A percentile compares a stretch with the other conserved stretches of the same genome.
phyloP scores from a whole-genome alignment of 2,797 vertebrate species.

The Sebastes matsubarae region DNA sequence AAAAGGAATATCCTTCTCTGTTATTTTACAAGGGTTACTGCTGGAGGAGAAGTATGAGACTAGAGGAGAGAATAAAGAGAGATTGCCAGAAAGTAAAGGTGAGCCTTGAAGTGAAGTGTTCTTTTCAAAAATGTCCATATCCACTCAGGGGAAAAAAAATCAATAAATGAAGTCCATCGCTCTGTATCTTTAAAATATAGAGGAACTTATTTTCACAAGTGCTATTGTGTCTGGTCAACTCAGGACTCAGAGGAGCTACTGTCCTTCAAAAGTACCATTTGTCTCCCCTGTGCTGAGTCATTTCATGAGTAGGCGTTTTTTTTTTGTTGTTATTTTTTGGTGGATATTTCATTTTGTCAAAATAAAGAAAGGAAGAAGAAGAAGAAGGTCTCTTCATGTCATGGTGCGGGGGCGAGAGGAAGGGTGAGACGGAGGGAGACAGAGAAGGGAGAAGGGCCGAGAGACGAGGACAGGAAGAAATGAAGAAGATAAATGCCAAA shows the following conservation, averaged over 20 bases:
- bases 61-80: background rate
- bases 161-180: conserved; percentile 1
- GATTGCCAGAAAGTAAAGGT: background rate
- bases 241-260: background rate
- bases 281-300: background rate
- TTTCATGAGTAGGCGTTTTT: background rate
- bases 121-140: conserved; percentile 5
- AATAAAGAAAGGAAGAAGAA: conserved; percentile 13
- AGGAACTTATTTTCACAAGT: background rate
- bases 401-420: background rate
- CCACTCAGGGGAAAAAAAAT: background rate
- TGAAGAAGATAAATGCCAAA: conserved; percentile 27
- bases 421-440: conserved; percentile 3
- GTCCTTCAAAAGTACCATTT: background rate
- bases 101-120: background rate
- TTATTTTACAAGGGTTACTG: background rate
- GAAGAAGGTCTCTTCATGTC: conserved; percentile 7
- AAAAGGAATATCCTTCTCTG: background rate
- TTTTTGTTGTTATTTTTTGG: background rate
- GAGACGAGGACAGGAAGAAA: conserved; percentile 15
- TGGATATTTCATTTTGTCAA: conserved; percentile 26
- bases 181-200: conserved; percentile 4
- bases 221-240: background rate
- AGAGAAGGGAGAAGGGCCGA: background rate
- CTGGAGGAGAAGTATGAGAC: background rate